Evolutionary conservation across 2,113 vertebrate genomes (phyloP).

Genomic region (Rhabdomys dilectus): DNA sequence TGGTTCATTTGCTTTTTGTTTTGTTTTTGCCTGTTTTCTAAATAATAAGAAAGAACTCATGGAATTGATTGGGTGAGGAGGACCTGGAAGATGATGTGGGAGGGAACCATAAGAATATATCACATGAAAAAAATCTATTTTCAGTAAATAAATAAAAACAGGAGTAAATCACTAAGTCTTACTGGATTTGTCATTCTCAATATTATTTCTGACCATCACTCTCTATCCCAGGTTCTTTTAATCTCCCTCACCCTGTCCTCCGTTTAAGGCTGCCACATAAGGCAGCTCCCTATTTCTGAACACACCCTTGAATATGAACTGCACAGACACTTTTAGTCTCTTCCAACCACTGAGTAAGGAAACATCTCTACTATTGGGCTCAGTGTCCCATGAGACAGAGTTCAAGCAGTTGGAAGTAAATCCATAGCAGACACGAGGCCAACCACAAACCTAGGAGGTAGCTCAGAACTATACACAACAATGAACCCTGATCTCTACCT

Average conservation of each 20-base stretch:
- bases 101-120: background rate
- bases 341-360: slow-evolving; percentile 8
- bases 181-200: slow-evolving; percentile 20
- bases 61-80: background rate
- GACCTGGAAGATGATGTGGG: background rate
- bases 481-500: slow-evolving; percentile 2
- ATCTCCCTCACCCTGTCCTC: background rate
- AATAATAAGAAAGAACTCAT: background rate
- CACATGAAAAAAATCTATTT: background rate
- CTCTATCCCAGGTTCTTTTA: background rate
- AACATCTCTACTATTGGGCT: background rate
- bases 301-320: background rate
- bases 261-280: background rate
- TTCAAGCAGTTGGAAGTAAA: background rate
- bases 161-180: background rate
- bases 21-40: background rate
- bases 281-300: background rate
- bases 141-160: background rate
- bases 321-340: background rate
- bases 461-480: background rate
- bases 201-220: slow-evolving; percentile 22
- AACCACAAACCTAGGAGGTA: slow-evolving; percentile 2
- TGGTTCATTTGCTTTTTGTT: background rate
- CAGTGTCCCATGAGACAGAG: slow-evolving; percentile 22
- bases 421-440: background rate